These are phyloP conservation scores for Mystacornis crossleyi DNA, from an alignment of 2,113 vertebrate genomes.

Conservation along the genomic window DNA sequence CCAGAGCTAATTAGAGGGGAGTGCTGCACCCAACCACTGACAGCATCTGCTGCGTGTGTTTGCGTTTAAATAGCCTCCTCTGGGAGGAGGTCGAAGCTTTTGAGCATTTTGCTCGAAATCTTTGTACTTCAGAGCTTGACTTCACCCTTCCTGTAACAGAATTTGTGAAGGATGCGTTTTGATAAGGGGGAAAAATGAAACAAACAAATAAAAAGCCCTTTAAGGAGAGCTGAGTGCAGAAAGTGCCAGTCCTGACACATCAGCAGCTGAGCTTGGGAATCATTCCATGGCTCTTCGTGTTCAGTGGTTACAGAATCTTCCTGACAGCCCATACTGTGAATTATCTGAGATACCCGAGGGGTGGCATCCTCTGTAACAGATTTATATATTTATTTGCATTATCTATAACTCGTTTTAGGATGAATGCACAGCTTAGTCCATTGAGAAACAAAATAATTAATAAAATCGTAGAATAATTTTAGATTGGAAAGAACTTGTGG, in stretches of 20 bases:
- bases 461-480: background rate
- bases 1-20: constrained; percentile 29
- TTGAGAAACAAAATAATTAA: background rate
- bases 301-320: background rate
- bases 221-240: background rate
- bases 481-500: background rate
- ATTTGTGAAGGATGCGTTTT: background rate
- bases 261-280: background rate
- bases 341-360: background rate
- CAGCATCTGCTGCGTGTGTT: background rate
- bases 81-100: background rate
- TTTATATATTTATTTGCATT: background rate
- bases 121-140: background rate
- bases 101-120: background rate
- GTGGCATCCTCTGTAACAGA: background rate
- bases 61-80: background rate
- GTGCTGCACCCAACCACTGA: background rate
- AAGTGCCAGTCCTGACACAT: background rate
- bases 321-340: background rate
- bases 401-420: background rate
- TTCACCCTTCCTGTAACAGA: background rate
- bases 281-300: background rate
- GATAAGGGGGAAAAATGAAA: background rate
- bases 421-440: background rate
- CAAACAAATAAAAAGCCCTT: background rate